A percentile compares a stretch with the other conserved stretches of the same genome.
Conservation (phyloP, 2,888 invertebrate genomes). For the Syritta pipiens region DNA sequence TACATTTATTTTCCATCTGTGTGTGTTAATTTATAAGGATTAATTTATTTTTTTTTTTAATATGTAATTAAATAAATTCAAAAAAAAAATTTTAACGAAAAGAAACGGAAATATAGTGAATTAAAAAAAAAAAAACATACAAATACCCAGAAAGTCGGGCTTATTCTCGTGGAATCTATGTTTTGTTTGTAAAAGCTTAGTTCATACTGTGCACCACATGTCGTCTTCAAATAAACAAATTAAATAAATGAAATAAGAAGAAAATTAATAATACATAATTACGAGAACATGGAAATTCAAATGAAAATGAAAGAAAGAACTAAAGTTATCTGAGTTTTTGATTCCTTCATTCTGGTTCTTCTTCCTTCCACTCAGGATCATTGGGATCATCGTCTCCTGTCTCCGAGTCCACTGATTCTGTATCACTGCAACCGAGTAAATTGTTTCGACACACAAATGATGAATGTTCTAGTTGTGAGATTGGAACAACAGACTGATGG, state of each 20-base stretch:
- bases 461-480: constrained; percentile 9
- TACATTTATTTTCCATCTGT: constrained; percentile 45
- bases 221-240: constrained; percentile 32
- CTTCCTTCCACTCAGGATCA: constrained; percentile 88
- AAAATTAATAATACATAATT: constrained; percentile 30
- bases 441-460: constrained; percentile 64
- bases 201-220: constrained; percentile 23
- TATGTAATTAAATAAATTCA: constrained; percentile 32
- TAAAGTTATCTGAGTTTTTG: constrained; percentile 3
- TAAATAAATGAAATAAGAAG: constrained; percentile 19
- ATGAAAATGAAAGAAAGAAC: too few relatives aligned
- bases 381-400: constrained; percentile 90
- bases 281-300: constrained; percentile 41
- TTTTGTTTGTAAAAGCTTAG: constrained; percentile 1
- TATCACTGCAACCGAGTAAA: constrained; percentile 72
- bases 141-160: neutral
- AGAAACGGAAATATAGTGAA: neutral
- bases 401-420: constrained; percentile 79
- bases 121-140: neutral
- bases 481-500: too few relatives aligned
- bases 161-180: constrained; percentile 15
- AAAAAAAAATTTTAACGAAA: constrained; percentile 13
- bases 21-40: constrained; percentile 36
- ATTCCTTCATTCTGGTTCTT: constrained; percentile 60
- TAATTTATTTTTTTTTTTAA: constrained; percentile 1